Evolutionary conservation across 2,113 vertebrate species (phyloP).

Genomic region (Sapajus apella): DNA sequence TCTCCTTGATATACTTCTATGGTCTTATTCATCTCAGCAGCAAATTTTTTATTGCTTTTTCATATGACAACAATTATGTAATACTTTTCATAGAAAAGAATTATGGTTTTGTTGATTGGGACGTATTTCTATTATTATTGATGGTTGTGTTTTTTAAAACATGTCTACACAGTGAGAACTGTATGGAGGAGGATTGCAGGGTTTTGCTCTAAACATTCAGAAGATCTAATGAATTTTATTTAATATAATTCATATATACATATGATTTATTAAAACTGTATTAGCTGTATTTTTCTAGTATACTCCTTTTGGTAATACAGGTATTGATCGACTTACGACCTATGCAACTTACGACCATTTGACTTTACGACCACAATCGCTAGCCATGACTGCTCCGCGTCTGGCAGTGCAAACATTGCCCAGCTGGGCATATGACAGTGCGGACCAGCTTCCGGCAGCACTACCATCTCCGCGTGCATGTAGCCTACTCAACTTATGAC

Average conservation of each 20-base stretch:
- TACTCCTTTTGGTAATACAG: neutral
- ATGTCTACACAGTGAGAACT: neutral
- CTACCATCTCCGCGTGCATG: too few relatives aligned
- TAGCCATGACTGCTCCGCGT: too few relatives aligned
- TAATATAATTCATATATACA: neutral
- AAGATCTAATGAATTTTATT: neutral
- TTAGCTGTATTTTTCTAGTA: neutral
- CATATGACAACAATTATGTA: neutral
- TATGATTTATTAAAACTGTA: neutral
- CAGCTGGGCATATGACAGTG: too few relatives aligned
- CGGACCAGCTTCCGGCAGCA: too few relatives aligned
- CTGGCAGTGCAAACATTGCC: too few relatives aligned
- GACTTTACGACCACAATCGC: too few relatives aligned
- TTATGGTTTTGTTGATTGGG: neutral
- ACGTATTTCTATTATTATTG: neutral
- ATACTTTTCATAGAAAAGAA: neutral
- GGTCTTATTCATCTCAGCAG: neutral
- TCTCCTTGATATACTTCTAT: neutral
- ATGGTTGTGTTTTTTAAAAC: neutral
- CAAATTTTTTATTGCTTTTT: constrained; percentile 10
- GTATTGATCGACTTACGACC: too few relatives aligned
- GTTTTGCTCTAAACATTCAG: neutral
- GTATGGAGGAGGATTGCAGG: neutral
- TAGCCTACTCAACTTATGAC: too few relatives aligned
- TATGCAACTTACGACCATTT: too few relatives aligned